Evolutionary conservation across 2,888 invertebrate genomes (phyloP).

Genomic region (Ceriagrion tenellum): DNA sequence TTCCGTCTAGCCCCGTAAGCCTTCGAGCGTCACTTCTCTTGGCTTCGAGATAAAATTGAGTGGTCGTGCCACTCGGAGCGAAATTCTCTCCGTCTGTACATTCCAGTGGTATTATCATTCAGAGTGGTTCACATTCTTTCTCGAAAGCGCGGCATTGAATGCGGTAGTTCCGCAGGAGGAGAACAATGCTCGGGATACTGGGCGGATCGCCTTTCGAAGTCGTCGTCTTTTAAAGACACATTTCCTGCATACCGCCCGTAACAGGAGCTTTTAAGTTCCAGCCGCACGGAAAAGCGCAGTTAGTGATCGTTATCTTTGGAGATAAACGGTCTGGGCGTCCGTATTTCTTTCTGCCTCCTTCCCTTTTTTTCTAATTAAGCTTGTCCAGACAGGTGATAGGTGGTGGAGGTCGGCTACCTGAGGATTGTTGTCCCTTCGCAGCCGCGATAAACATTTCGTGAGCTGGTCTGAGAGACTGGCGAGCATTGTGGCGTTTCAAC

Average conservation of each 20-base stretch:
- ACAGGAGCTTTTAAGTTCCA: neutral
- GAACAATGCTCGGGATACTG: neutral
- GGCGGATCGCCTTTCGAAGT: neutral
- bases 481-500: neutral
- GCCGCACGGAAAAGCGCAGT: neutral
- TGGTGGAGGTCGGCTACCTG: neutral
- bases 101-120: too few relatives aligned
- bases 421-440: neutral
- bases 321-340: neutral
- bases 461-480: neutral
- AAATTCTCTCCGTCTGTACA: too few relatives aligned
- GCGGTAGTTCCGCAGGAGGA: neutral
- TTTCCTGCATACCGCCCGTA: neutral
- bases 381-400: neutral
- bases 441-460: neutral
- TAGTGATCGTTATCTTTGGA: neutral
- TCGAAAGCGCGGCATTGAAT: too few relatives aligned
- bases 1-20: too few relatives aligned
- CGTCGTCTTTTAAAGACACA: neutral
- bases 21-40: too few relatives aligned
- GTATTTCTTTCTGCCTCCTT: neutral
- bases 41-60: too few relatives aligned
- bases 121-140: too few relatives aligned
- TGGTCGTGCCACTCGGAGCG: too few relatives aligned
- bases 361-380: neutral